Evolutionary conservation across 1,140 invertebrate genomes (phyloP), one percentile per base, ranked within the genome.

Genomic region (Zophobas atratus): DNA sequence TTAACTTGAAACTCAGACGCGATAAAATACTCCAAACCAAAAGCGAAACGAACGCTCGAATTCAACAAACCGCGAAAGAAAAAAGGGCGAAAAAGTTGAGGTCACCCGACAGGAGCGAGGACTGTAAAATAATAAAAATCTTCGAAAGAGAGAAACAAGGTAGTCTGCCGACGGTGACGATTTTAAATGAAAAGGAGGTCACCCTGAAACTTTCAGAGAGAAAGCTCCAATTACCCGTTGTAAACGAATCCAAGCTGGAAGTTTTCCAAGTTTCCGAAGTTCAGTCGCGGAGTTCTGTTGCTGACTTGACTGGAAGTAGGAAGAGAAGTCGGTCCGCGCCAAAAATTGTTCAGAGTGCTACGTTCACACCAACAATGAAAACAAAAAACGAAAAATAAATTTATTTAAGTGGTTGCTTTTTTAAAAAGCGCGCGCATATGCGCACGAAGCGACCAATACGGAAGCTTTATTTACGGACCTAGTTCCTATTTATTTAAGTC

Each of bases 1-100:
- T 85, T 6, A 78, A 80, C 67, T 70, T 78, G 6, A 78, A 84
- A 77, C 71, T 81, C 5, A 80, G 84, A 48, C 80, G 79, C 36
- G 3, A 82, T 1, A 83, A 83, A 76, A 43, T 81, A 1, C 34
- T 77, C 3, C 53, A 81, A 63, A 76, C 77, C 1, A 73, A 71
- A 67, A 80, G 76, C 38, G 83, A 85, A 73, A 81, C 77, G 1
- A 84, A 85, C 67, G 80, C 72, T 56, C 78, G 79, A 46, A 49
- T 85, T 33, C 80, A 82, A 79, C 82, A 83, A 55, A 81, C 84
- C 51, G 70, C 82, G 3, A 70, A 81, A 67, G 79, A 80, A 20
- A 77, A 75, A 77, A 51, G 41, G 70, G 55, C 60, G 2, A 71
- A 78, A 77, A 78, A 48, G 32, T 56, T 67, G 63, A 77, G 78